Percentiles rank a stretch among this genome's conserved stretches.
phyloP scores from a whole-genome alignment of 2,888 invertebrate species.

The Ariolimax columbianus region DNA sequence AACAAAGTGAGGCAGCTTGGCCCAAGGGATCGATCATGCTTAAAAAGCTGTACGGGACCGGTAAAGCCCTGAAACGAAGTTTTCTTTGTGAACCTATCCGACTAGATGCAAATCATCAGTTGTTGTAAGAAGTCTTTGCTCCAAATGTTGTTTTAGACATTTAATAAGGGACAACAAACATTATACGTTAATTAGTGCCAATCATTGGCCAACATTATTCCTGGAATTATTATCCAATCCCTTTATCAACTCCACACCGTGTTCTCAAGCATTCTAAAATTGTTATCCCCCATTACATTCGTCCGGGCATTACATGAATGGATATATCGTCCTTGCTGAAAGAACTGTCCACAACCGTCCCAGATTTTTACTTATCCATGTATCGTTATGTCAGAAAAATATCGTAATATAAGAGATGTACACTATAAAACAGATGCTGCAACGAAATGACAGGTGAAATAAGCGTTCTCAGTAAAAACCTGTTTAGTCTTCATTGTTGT shows the following conservation, averaged over 20 bases:
- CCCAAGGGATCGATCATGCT: no score
- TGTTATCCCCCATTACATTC: neutral
- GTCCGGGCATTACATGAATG: neutral
- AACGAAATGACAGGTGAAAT: neutral
- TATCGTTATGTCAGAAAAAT: neutral
- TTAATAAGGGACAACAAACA: no score
- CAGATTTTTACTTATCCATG: neutral
- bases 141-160: no score
- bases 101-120: no score
- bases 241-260: neutral
- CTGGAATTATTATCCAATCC: neutral
- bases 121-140: no score
- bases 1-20: no score
- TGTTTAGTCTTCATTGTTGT: neutral
- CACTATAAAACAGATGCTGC: neutral
- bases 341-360: neutral
- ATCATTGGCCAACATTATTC: neutral
- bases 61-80: no score
- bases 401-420: constrained; percentile 5
- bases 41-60: no score
- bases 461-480: neutral
- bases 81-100: no score
- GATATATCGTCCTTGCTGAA: constrained; percentile 5
- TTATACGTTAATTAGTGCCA: no score
- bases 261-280: neutral